A percentile compares a stretch with the other conserved stretches of the same genome.
These are phyloP conservation scores for Ictalurus punctatus DNA, from an alignment of 2,113 vertebrate genomes.

Conservation along the genomic window DNA sequence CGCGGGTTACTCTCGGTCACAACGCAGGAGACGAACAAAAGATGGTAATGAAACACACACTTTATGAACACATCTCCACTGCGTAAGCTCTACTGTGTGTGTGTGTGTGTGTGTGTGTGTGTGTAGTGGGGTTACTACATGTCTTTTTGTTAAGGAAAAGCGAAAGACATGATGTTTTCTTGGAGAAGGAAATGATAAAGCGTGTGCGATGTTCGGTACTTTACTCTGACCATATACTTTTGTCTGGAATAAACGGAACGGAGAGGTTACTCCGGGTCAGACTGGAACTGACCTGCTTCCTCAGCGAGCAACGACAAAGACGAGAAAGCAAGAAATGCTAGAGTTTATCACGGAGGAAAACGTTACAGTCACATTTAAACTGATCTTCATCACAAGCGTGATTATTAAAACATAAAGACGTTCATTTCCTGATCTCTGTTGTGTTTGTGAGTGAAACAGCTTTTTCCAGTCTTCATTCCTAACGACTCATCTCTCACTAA, in stretches of 20 bases:
- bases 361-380: no score
- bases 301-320: not conserved
- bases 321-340: not conserved
- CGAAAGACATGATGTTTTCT: not conserved
- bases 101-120: not conserved
- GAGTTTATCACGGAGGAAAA: not conserved
- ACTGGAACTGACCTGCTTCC: not conserved
- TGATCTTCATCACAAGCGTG: not conserved
- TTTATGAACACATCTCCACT: not conserved
- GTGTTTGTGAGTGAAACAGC: not conserved
- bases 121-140: not conserved
- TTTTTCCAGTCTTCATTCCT: not conserved
- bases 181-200: not conserved
- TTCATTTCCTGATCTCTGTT: not conserved
- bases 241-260: not conserved
- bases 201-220: not conserved
- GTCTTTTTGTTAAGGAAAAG: not conserved
- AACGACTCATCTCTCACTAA: not conserved
- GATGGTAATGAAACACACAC: conserved; percentile 10
- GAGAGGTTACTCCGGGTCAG: conserved; percentile 10
- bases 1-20: conserved; percentile 66
- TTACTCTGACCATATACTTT: not conserved
- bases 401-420: not conserved
- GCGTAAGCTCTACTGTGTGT: not conserved
- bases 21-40: not conserved